Evolutionary conservation across 2,797 vertebrate species (phyloP), one percentile per base, ranked within the genome.

Genomic region (Helarctos malayanus): DNA sequence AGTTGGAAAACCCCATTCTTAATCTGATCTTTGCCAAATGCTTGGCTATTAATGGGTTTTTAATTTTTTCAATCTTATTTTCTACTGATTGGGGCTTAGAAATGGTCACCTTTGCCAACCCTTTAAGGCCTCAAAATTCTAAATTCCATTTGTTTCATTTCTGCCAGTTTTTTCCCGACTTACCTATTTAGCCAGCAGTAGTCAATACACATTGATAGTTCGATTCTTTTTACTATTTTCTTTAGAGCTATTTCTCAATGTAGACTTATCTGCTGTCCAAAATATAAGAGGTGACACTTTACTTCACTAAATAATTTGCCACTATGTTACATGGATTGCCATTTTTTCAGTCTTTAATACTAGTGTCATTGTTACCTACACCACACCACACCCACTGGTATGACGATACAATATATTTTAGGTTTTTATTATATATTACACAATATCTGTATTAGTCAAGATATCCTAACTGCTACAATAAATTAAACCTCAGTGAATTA

Each of bases 11-110:
- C 29, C 52, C 78, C 11, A 91, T 12, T 25, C 61, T 79, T 89
- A 79, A 73, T 65, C 65, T 84, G 73, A 59, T 80, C 47, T 81
- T 95, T 96, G 41, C 5, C 63, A 95, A 89, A 65, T 90, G 29
- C 29, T 85, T 89, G 38, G 29, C 21, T 81, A 84, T 68, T 91
- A 49, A 35, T 18, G 29, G 25, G 27, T 75, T 85, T 68, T 27
- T 6, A 2, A 32, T n/a, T 79, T 81, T 91, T 94, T 89, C 12
- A 84, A 84, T 89, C 73, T 94, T 92, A 45, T 75, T 89, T 59
- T 63, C 73, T 52, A 80, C 5, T 81, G 41, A 59, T 35, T 76
- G 65, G 14, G 10, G 49, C n/a, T 79, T 82, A 79, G 93, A 79
- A 92, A 84, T 14, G 3, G 32, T 89, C 35, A 89, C 29, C 7